Conservation (phyloP, 2,797 vertebrate genomes). For the Balearica regulorum region DNA sequence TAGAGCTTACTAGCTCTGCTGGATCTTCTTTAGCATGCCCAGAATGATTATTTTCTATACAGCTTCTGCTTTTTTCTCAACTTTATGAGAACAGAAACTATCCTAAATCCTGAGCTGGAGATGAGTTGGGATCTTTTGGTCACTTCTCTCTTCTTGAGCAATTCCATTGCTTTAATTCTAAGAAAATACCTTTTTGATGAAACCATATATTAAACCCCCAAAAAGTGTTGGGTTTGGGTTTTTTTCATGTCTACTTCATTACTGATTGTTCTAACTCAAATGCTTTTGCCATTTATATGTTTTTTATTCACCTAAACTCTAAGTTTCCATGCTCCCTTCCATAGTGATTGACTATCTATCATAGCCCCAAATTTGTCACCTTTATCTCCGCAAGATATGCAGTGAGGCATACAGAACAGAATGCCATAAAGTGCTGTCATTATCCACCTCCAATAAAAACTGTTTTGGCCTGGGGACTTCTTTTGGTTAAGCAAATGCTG, state of each 20-base stretch:
- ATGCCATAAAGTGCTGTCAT: background rate
- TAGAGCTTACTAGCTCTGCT: background rate
- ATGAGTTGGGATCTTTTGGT: background rate
- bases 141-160: background rate
- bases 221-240: background rate
- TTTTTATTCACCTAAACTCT: background rate
- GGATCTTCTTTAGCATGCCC: background rate
- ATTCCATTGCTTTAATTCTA: background rate
- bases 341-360: background rate
- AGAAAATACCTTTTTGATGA: background rate
- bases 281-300: rapidly evolving
- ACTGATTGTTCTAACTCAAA: background rate
- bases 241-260: background rate
- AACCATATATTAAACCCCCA: background rate
- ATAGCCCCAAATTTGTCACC: background rate
- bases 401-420: background rate
- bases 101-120: background rate
- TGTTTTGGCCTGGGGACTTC: background rate
- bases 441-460: background rate
- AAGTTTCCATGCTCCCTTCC: background rate
- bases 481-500: background rate
- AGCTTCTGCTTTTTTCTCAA: background rate
- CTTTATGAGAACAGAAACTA: background rate
- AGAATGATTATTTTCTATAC: background rate
- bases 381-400: background rate